phyloP scores from a whole-genome alignment of 2,888 invertebrate genomes.

The Tipula vernalis region DNA sequence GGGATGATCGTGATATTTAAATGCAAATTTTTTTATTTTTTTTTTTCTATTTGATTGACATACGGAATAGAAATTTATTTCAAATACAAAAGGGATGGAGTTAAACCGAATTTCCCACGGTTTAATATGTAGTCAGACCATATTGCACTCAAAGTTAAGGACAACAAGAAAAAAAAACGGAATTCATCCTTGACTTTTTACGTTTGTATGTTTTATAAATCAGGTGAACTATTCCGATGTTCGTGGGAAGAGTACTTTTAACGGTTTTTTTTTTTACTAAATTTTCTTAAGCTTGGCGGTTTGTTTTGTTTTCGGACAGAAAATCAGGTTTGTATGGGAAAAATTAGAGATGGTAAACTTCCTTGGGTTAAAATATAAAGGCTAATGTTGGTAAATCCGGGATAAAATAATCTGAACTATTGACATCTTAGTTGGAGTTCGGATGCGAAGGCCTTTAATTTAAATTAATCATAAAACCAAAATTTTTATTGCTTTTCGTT shows the following conservation, averaged over 20 bases:
- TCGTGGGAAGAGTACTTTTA: not conserved
- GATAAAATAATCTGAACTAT: too few species aligned
- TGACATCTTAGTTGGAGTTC: too few species aligned
- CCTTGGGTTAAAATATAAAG: too few species aligned
- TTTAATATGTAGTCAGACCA: not conserved
- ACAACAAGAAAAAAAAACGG: not conserved
- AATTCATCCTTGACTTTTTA: not conserved
- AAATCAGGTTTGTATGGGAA: too few species aligned
- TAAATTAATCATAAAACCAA: too few species aligned
- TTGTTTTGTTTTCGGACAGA: too few species aligned
- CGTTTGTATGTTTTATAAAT: not conserved
- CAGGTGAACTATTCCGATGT: not conserved
- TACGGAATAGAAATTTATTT: not conserved
- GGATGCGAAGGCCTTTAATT: too few species aligned
- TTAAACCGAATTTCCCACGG: not conserved
- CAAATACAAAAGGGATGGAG: not conserved
- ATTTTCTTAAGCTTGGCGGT: too few species aligned
- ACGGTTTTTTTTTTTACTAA: not conserved
- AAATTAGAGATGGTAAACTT: too few species aligned
- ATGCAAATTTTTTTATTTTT: not conserved
- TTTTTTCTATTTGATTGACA: not conserved
- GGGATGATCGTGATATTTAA: conserved; percentile 4
- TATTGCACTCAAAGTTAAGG: not conserved
- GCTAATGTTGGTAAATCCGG: too few species aligned
- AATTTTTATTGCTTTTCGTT: too few species aligned